Evolutionary conservation across 1,140 invertebrate species (phyloP), one percentile per base, ranked within the genome.

Genomic region (Zaprionus capensis): DNA sequence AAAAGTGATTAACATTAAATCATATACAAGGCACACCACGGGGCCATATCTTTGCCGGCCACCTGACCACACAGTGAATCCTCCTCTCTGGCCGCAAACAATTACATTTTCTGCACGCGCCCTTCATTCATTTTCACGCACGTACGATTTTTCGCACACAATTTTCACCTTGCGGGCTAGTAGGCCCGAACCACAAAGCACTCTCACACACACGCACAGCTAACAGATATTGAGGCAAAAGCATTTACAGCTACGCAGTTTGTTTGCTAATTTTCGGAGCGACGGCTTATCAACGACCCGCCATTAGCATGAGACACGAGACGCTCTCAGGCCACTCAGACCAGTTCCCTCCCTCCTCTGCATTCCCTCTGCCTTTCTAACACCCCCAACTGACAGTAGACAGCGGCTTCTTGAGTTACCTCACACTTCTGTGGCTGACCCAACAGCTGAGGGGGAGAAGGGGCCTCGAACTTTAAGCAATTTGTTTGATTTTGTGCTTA

Each of bases 1-100:
- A 80, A 81, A 90, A 85, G 84, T 88, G 84, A 88, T 90, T 88
- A 88, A 90, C 84, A 88, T 90, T 88, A 88, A 88, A 88, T 88
- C 84, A 88, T 84, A 90, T 74, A 75, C 62, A 55, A 70, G 74
- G 46, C 56, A 15, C 14, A 26, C 76, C 28, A 73, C 67, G 36
- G 74, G 28, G 78, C 64, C 81, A 88, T 87, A 87, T 87, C 84
- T 87, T 87, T 83, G 64, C 58, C 81, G 51, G 51, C 79, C 84
- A 87, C 71, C 84, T 87, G 84, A 87, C 84, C 83, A 82, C 83
- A 74, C 51, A 49, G 61, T 14, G 31, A 38, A 55, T 57, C 64
- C 74, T 75, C 64, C 80, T 53, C 80, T 53, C 51, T 41, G 46
- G 44, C 65, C 56, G 68, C 84, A 86, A 79, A 87, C 84, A 88